These are phyloP conservation scores for Acanthurus tractus DNA, from an alignment of 2,797 vertebrate genomes.

Conservation along the genomic window DNA sequence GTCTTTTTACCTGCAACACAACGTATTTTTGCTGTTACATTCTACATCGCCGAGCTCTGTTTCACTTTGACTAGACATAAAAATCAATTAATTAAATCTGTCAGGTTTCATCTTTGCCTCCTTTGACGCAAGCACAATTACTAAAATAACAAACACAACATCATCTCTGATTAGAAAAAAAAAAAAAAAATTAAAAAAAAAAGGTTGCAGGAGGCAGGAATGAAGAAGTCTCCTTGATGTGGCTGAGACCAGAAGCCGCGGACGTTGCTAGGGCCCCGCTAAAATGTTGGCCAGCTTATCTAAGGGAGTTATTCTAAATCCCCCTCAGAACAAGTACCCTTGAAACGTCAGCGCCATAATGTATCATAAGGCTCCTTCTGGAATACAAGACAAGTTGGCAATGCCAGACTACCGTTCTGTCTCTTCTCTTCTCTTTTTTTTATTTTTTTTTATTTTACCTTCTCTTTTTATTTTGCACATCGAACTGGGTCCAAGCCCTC, in stretches of 20 bases:
- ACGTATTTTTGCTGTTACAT: conserved; percentile 3
- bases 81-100: conserved; percentile 70
- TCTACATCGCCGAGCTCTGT: conserved; percentile 16
- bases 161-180: conserved; percentile 35
- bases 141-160: conserved; percentile 60
- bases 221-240: conserved; percentile 77
- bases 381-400: conserved; percentile 80
- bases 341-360: conserved; percentile 80
- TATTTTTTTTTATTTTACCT: not conserved
- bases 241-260: conserved; percentile 53
- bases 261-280: conserved; percentile 43
- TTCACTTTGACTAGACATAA: conserved; percentile 56
- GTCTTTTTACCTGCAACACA: conserved; percentile 30
- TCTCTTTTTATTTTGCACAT: conserved; percentile 11
- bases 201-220: conserved; percentile 48
- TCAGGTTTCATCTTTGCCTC: conserved; percentile 60
- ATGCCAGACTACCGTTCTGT: conserved; percentile 33
- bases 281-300: conserved; percentile 77
- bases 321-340: conserved; percentile 76
- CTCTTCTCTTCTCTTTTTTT: conserved; percentile 24
- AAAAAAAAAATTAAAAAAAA: conserved; percentile 16
- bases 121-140: conserved; percentile 33
- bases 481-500: conserved; percentile 68
- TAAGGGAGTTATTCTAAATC: conserved; percentile 78
- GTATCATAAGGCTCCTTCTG: conserved; percentile 78